Evolutionary conservation across 2,797 vertebrate species (phyloP).

Genomic region (Zenarchopterus dispar): DNA sequence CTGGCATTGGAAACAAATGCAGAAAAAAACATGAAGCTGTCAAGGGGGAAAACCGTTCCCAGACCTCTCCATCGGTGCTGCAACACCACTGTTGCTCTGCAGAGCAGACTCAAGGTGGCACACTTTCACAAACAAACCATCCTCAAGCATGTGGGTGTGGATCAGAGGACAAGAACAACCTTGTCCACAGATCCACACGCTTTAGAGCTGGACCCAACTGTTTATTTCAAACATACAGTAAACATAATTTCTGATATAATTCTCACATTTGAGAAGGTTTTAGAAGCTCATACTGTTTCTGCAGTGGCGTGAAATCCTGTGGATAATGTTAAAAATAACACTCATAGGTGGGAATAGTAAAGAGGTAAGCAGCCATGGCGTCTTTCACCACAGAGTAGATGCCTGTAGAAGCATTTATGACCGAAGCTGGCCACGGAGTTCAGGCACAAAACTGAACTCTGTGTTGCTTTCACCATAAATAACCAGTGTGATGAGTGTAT

Average conservation of each 20-base stretch:
- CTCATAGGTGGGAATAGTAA: too few relatives aligned
- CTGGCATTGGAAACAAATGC: conserved; percentile 69
- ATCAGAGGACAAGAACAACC: too few relatives aligned
- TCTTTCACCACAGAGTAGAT: neutral
- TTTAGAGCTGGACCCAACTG: too few relatives aligned
- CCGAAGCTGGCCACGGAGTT: neutral
- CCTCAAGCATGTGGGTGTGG: neutral
- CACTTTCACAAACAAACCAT: conserved; percentile 14
- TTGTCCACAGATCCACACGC: too few relatives aligned
- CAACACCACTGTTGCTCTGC: neutral
- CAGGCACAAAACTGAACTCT: neutral
- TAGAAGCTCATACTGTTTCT: too few relatives aligned
- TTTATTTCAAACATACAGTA: too few relatives aligned
- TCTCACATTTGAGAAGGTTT: too few relatives aligned
- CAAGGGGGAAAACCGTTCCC: too few relatives aligned
- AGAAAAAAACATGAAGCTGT: neutral
- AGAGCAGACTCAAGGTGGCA: conserved; percentile 24
- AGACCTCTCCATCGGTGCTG: too few relatives aligned
- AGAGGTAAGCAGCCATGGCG: too few relatives aligned
- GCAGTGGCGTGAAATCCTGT: neutral
- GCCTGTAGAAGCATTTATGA: neutral
- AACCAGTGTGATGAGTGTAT: conserved; percentile 24
- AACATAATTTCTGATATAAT: too few relatives aligned
- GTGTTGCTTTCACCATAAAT: conserved; percentile 23
- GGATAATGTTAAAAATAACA: neutral